Evolutionary conservation across 2,113 vertebrate species (phyloP).

Genomic region (Machaerirhynchus nigripectus): DNA sequence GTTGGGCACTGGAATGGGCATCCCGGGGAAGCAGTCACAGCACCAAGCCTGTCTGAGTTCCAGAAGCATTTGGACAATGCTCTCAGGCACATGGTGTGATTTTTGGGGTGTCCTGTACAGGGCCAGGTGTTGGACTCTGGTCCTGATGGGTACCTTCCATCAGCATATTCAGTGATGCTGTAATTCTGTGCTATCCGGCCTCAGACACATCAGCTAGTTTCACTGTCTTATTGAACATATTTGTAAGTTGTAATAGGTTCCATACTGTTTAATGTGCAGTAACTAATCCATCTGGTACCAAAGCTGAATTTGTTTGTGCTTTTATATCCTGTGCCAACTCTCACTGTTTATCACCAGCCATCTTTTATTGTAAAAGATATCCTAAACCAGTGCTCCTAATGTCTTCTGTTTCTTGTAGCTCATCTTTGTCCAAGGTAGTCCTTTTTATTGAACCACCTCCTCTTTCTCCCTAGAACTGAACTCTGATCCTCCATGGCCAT

Average conservation of each 20-base stretch:
- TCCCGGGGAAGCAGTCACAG: neutral
- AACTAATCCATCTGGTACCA: neutral
- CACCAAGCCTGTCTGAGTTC: neutral
- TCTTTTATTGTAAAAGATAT: neutral
- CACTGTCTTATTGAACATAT: neutral
- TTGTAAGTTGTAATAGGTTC: neutral
- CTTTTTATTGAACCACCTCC: neutral
- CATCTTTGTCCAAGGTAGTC: neutral
- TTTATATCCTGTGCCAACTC: neutral
- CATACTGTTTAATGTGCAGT: neutral
- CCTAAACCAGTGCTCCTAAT: neutral
- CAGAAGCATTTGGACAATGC: neutral
- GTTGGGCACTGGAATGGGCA: neutral
- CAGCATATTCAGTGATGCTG: too few species aligned
- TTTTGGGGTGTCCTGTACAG: neutral
- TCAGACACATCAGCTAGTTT: neutral
- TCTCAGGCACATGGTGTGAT: neutral
- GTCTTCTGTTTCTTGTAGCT: neutral
- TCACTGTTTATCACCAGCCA: neutral
- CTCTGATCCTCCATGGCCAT: neutral
- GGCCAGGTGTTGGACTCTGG: neutral
- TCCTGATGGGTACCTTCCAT: neutral
- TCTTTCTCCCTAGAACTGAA: neutral
- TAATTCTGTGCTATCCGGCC: neutral
- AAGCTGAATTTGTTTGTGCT: neutral